Percentiles rank a stretch among this genome's conserved stretches.
phyloP scores from a whole-genome alignment of 1,140 invertebrate species.

The Lutraria rhynchaena region DNA sequence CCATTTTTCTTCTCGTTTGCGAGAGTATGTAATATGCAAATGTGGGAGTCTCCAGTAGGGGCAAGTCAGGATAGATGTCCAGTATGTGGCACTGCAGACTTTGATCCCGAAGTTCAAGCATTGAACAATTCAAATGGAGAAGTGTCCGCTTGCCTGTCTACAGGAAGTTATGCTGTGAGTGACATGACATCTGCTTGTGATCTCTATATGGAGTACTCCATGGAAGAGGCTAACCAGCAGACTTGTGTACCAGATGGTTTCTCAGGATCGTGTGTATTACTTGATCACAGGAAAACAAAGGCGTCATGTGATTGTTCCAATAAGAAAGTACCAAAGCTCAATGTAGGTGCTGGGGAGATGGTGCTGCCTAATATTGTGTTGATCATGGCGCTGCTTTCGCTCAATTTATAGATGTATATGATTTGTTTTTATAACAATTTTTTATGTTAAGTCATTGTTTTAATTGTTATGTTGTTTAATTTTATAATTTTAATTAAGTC shows the following conservation, averaged over 20 bases:
- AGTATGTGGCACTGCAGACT: conserved; percentile 21
- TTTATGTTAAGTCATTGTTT: no score
- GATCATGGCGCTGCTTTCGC: no score
- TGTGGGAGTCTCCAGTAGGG: conserved; percentile 26
- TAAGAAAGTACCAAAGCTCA: background rate
- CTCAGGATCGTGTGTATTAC: background rate
- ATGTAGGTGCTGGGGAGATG: conserved; percentile 11
- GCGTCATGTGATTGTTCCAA: conserved; percentile 21
- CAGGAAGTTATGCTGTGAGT: background rate
- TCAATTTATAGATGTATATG: no score
- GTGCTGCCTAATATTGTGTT: background rate
- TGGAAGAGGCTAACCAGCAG: conserved; percentile 1
- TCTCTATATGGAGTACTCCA: conserved; percentile 33
- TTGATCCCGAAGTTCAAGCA: background rate
- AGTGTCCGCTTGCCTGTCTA: background rate
- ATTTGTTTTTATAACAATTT: no score
- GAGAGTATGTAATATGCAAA: conserved; percentile 31
- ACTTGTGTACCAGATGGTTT: conserved; percentile 36
- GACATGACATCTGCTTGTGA: conserved; percentile 39
- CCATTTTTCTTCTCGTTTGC: conserved; percentile 37
- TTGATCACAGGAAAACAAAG: background rate
- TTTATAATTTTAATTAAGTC: no score
- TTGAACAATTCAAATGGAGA: background rate
- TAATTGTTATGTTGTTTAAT: no score
- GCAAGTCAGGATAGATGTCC: conserved; percentile 38